Evolutionary conservation across 1,140 invertebrate species (phyloP), one percentile per base, ranked within the genome.

Genomic region (Drosophila tristis): DNA sequence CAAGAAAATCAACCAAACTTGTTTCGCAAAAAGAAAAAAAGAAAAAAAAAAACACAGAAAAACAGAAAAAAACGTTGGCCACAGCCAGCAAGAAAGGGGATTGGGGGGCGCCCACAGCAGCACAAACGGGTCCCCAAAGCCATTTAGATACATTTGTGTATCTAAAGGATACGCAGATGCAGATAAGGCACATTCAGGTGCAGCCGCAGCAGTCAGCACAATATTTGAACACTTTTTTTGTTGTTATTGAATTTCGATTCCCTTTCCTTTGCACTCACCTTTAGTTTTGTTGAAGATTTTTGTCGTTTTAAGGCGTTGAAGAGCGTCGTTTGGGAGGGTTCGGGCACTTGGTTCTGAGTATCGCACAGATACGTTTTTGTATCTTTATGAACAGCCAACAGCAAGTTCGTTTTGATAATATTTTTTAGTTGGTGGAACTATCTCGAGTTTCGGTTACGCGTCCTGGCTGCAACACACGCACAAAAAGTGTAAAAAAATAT

Each of bases 401-500:
- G 23, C 23, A 25, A 25, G 13, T 16, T 13, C 23, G 23, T 35
- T 58, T 31, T 50, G 35, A 25, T 25, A 25, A 25, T 25, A 25
- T 16, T 35, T 31, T 47, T 9, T 11, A 9, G 20, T 31, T 60
- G 20, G 20, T 20, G 20, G 20, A 20, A 20, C 20, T 1, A 20
- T 20, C 31, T 51, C 20, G 23, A 35, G 39, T 57, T 57, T 57
- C 55, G 58, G 16, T 31, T 45, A 29, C 60, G 60, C 60, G 60
- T 42, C 49, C 59, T 62, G 59, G 59, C 59, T 62, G 59, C 59
- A 62, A 54, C 60, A 63, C 43, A 50, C 45, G 67, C 67, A 71
- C 67, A 70, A 70, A 29, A 70, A 48, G 70, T 39, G 35, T 39
- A 67, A 68, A 68, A 66, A 44, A 51, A 51, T 51, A 8, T 31